Conservation (phyloP, 2,113 vertebrate species). For the Typhlomys cinereus region DNA sequence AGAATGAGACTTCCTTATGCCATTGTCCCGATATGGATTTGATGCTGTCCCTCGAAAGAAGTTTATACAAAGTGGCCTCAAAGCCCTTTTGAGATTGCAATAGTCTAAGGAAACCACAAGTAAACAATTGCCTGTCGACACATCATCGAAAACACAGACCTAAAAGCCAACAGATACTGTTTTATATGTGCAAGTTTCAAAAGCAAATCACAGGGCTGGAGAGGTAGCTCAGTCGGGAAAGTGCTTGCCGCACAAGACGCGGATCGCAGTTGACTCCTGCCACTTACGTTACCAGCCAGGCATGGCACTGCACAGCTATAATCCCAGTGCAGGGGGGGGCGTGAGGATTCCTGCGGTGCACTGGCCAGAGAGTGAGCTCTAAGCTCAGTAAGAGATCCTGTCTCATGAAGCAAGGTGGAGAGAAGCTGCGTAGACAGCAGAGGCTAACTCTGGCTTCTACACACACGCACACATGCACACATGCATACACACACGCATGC, state of each 20-base stretch:
- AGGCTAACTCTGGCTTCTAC: neutral
- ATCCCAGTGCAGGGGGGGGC: neutral
- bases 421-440: too few species aligned
- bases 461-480: neutral
- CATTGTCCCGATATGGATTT: conserved; percentile 65
- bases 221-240: neutral
- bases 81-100: conserved; percentile 88
- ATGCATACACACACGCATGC: neutral
- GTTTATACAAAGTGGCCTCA: conserved; percentile 87
- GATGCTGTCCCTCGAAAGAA: conserved; percentile 80
- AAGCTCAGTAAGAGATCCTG: neutral
- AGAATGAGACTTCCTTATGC: conserved; percentile 76
- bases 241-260: neutral
- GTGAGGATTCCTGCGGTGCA: neutral
- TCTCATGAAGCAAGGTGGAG: too few species aligned
- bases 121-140: conserved; percentile 87
- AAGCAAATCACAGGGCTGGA: conserved; percentile 73
- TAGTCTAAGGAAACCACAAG: conserved; percentile 88
- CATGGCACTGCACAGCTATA: too few species aligned
- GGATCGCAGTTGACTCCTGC: too few species aligned
- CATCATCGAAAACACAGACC: conserved; percentile 86
- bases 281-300: too few species aligned
- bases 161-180: conserved; percentile 84
- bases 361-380: neutral
- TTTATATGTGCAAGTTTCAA: conserved; percentile 85